phyloP scores from a whole-genome alignment of 2,888 invertebrate species.

The Drosophila mettleri region DNA sequence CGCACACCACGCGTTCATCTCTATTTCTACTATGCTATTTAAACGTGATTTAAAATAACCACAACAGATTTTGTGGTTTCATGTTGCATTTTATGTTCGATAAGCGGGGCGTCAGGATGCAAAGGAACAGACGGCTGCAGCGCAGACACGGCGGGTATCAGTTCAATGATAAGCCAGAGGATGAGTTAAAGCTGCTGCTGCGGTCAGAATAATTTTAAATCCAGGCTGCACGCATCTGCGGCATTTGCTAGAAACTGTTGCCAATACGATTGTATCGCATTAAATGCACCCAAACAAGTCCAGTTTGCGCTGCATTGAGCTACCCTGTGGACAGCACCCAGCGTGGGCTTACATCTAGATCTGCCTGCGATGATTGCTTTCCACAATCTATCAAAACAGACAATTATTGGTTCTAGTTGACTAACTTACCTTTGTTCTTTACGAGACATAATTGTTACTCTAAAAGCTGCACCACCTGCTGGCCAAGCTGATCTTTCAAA shows the following conservation, averaged over 20 bases:
- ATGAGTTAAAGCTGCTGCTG: conserved; percentile 12
- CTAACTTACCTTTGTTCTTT: background rate
- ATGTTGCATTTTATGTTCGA: conserved; percentile 73
- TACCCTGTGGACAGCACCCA: conserved; percentile 1
- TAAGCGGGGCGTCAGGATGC: conserved; percentile 54
- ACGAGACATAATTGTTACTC: no score
- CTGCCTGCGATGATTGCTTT: background rate
- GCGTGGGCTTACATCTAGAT: no score
- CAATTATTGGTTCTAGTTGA: no score
- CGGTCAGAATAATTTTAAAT: conserved; percentile 65
- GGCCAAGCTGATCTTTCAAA: no score
- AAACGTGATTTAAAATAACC: conserved; percentile 77
- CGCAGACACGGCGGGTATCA: conserved; percentile 39
- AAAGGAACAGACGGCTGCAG: conserved; percentile 25
- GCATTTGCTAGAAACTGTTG: conserved; percentile 24
- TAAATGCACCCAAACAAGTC: conserved; percentile 6
- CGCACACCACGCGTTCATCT: conserved; percentile 5
- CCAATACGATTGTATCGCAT: conserved; percentile 14
- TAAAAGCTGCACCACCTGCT: no score
- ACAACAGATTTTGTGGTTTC: conserved; percentile 75
- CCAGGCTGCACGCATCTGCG: conserved; percentile 40
- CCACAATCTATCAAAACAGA: no score
- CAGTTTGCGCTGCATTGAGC: background rate
- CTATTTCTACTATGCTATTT: conserved; percentile 44
- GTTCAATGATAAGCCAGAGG: conserved; percentile 18